These are phyloP conservation scores for Chrysomela aeneicollis DNA, from an alignment of 2,888 invertebrate species.

Conservation along the genomic window DNA sequence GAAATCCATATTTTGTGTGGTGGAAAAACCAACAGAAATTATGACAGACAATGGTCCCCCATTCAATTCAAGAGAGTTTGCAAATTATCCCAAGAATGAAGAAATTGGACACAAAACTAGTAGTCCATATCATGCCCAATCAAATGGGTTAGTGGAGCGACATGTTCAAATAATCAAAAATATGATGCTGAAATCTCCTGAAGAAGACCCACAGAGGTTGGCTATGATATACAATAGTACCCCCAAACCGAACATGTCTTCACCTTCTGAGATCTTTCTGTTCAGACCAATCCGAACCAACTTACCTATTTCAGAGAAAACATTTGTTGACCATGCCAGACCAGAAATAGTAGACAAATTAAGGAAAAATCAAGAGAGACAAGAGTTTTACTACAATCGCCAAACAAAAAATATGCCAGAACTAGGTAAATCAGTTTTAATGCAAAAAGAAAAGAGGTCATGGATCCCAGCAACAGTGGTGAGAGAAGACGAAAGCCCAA, in stretches of 20 bases:
- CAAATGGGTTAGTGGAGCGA: not conserved
- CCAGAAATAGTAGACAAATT: not conserved
- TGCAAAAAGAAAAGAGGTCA: not conserved
- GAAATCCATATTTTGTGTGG: conserved; percentile 4
- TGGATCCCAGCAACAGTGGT: not conserved
- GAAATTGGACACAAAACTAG: not conserved
- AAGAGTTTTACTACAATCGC: no score
- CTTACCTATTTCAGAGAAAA: no score
- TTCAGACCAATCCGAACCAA: no score
- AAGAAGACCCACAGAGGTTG: no score
- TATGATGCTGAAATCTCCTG: no score
- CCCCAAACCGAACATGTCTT: no score
- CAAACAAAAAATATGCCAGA: not conserved
- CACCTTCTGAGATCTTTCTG: no score
- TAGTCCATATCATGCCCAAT: not conserved
- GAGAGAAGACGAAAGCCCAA: not conserved
- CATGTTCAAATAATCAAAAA: no score
- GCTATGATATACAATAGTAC: no score
- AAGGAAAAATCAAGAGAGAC: no score
- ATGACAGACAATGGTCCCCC: conserved; percentile 18
- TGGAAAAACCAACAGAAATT: conserved; percentile 8
- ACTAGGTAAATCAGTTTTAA: not conserved
- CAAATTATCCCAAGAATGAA: not conserved
- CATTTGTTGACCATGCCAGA: not conserved
- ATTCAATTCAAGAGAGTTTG: conserved; percentile 10